Evolutionary conservation across 2,113 vertebrate species (phyloP), one percentile per base, ranked within the genome.

Genomic region (Heptranchias perlo): DNA sequence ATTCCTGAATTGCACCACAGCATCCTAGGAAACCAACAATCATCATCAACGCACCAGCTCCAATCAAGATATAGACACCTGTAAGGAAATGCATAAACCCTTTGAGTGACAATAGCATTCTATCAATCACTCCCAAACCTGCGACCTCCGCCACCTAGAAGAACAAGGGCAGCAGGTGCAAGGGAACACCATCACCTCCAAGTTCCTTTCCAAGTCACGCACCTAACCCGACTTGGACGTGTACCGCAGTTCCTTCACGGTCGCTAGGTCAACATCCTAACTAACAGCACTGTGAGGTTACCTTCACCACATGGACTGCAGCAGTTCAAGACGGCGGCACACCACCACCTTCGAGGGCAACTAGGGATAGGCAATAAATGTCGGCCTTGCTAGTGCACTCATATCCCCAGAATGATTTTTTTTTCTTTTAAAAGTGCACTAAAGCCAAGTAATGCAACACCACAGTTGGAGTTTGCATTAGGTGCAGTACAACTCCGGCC

Each of bases 1-100:
- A 99, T 96, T 99, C 99, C 96, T 99, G 99, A 96, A 99, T 98
- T 0, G 99, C 99, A 35, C 99, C 99, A 96, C 99, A 99, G 96
- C 99, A 99, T 96, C 99, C 99, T 96, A 99, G 97, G 97, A 99
- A 99, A 0, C 99, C 99, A 97, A 99, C 98, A 39, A 99, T 96
- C 99, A 99, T 99, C 98, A 99, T 99, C 96, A 99, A 97, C 0
- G 98, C 99, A 44, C 99, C 99, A 16, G 98, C 99, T 96, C 97
- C 99, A 91, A 99, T 99, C 91, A 99, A 97, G 96, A 99, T 98
- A 96, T 99, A 99, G 44, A 99, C 98, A 92, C 99, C 99, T 99
- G 96, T 0, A 47, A 94, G 91, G 0, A 94, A 14, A 87, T 31
- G 1, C 35, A 47, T 25, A 82, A 78, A 96, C 23, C 25, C 6